Evolutionary conservation across 2,113 vertebrate species (phyloP), one percentile per base, ranked within the genome.

Genomic region (Lepisosteus osseus): DNA sequence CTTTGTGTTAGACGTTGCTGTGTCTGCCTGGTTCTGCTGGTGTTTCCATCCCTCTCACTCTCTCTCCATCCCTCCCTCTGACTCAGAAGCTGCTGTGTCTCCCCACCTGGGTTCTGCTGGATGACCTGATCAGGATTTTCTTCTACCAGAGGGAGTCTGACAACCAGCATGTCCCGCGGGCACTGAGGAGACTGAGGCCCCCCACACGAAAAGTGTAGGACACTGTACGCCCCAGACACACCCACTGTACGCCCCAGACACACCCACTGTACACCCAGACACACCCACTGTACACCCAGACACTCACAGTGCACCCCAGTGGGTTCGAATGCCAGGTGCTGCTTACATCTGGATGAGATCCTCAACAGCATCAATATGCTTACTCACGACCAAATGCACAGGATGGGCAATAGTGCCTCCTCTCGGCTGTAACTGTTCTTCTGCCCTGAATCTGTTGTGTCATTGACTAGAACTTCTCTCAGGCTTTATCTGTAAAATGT

Each of bases 61-160:
- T 59, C 56, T 59, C 7, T 12, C 7, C 56, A 6, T 13, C 56
- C 7, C 47, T 64, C 29, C 54, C 15, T 72, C 8, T 67, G 13
- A 77, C 88, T 86, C 83, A 87, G 82, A 87, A 78, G 76, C 82
- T 99, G 9, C 93, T 99, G 72, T 86, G 90, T 75, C 84, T 97
- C 68, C 95, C 95, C 0, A 82, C 84, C 54, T 96, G 94, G 92
- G 85, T 97, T 63, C 80, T 98, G 72, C 89, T 96, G 77, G 94
- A 97, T 8, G 94, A 98, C 44, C 77, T 88, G 0, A 82, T 98
- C 63, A 83, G 95, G 4, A 93, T 98, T 82, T 99, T 99, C 82
- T 99, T 98, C 88, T 96, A 97, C 79, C 97, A 98, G 83, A 94
- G 90, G 0, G 65, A 86, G 5, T 88, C 86, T 6, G 97, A 98